Evolutionary conservation across 2,113 vertebrate species (phyloP).

Genomic region (Chrysochloris asiatica): DNA sequence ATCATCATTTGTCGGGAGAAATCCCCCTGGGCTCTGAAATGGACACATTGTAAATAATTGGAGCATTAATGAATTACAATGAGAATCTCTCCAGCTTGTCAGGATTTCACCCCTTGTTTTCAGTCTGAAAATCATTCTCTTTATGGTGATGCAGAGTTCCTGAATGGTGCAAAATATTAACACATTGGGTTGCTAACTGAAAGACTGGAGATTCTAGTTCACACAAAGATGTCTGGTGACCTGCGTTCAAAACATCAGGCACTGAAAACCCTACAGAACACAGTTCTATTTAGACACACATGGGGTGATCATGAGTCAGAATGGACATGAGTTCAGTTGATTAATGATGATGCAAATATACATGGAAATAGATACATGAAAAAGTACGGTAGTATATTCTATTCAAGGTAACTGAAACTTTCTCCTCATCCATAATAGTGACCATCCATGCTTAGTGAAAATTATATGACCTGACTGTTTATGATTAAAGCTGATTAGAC

Average conservation of each 20-base stretch:
- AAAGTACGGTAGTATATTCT: background rate
- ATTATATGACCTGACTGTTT: background rate
- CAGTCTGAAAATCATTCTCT: background rate
- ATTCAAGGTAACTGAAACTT: background rate
- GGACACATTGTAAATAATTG: background rate
- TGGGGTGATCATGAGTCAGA: background rate
- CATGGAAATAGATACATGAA: background rate
- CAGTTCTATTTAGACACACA: background rate
- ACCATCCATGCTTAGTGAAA: background rate
- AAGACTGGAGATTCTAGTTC: background rate
- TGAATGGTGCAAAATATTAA: background rate
- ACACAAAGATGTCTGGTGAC: background rate
- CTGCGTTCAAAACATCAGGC: background rate
- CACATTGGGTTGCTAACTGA: background rate
- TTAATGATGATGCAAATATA: conserved; percentile 6
- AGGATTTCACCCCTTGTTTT: background rate
- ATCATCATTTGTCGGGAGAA: background rate
- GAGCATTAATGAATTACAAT: background rate
- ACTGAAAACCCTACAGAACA: background rate
- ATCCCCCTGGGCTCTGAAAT: conserved; percentile 14
- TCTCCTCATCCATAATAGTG: background rate
- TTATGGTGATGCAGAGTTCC: background rate
- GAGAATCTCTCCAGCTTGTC: background rate
- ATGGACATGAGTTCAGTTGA: background rate
- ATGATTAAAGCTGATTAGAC: background rate